phyloP scores from a whole-genome alignment of 2,797 vertebrate genomes.

The Columba guinea region DNA sequence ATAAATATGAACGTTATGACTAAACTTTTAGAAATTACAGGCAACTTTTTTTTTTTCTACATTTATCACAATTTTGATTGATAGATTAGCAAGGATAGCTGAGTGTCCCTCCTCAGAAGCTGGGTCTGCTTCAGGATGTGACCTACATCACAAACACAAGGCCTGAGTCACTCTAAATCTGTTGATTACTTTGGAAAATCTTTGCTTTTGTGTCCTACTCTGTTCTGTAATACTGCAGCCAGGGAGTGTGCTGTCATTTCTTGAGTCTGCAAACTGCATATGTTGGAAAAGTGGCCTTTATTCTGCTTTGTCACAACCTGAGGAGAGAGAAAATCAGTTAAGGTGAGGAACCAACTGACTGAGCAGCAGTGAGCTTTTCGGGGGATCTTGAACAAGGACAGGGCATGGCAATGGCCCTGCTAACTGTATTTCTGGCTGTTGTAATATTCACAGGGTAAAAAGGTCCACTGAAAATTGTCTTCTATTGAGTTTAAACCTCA shows the following conservation, averaged over 20 bases:
- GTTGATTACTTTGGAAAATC: not conserved
- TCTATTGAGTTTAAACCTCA: not conserved
- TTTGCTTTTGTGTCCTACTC: not conserved
- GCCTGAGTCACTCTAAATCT: not conserved
- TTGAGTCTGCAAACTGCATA: not conserved
- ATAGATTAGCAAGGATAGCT: not conserved
- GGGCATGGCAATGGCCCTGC: too few relatives aligned
- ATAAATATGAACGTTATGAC: not conserved
- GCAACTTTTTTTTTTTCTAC: not conserved
- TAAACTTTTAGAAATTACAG: not conserved
- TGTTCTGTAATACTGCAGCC: not conserved
- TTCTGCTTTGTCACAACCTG: not conserved
- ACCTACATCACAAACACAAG: not conserved
- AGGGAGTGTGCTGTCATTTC: not conserved
- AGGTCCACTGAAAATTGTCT: not conserved
- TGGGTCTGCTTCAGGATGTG: not conserved
- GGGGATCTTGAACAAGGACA: accelerated
- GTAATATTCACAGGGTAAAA: not conserved
- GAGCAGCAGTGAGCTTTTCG: not conserved
- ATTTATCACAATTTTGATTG: not conserved
- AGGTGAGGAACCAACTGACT: not conserved
- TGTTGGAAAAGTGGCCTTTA: not conserved
- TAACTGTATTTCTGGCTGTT: not conserved
- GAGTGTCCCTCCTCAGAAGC: not conserved
- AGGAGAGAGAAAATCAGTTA: not conserved